Percentiles rank a stretch among this genome's conserved stretches.
phyloP scores from a whole-genome alignment of 2,113 vertebrate genomes.

The Gallinago jamesoni region DNA sequence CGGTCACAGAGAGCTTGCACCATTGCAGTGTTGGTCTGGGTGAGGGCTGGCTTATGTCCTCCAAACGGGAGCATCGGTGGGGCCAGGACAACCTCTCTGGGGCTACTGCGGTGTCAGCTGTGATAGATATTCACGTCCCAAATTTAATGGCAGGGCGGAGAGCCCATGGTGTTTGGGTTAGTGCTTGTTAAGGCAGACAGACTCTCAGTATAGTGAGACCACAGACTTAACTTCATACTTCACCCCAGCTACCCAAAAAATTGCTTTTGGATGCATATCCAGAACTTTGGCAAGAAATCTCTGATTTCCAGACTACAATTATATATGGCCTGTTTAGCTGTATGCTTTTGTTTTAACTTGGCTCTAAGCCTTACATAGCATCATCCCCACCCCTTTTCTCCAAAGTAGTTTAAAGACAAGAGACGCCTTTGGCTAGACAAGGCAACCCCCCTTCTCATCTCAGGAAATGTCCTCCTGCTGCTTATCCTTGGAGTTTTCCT shows the following conservation, averaged over 20 bases:
- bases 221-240: not conserved
- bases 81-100: not conserved
- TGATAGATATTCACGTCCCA: not conserved
- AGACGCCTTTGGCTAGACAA: not conserved
- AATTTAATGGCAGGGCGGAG: not conserved
- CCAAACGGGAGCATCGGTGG: not conserved
- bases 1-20: fast-evolving
- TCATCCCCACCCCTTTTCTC: not conserved
- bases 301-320: not conserved
- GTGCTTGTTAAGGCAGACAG: not conserved
- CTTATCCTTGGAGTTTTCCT: not conserved
- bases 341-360: not conserved
- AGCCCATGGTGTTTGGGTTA: not conserved
- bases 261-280: not conserved
- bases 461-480: not conserved
- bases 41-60: not conserved
- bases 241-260: not conserved
- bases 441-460: not conserved
- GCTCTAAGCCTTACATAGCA: not conserved
- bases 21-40: not conserved
- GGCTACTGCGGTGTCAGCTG: not conserved
- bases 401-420: not conserved
- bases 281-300: not conserved
- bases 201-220: not conserved
- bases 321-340: not conserved